Conservation (phyloP, 64 coral and sea anemone genomes). For the Montipora cactus region DNA sequence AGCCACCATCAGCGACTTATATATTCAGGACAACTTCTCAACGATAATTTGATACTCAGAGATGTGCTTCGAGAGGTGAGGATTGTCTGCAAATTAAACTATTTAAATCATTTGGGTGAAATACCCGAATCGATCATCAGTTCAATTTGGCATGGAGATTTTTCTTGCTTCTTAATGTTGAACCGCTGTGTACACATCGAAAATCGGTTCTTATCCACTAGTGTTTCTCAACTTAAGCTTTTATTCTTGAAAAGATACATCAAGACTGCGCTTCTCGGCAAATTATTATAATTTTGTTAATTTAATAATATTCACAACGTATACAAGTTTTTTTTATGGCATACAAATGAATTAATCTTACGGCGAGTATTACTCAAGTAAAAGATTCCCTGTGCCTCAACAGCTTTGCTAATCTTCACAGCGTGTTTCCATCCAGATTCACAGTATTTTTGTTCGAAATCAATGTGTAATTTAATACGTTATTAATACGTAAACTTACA, state of each 20-base stretch:
- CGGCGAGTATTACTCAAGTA: too few species aligned
- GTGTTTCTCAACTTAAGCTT: background rate
- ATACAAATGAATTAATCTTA: too few species aligned
- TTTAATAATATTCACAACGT: too few species aligned
- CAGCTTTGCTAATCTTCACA: background rate
- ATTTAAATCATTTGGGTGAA: background rate
- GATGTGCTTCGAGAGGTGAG: conserved; percentile 86
- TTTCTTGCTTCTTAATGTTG: background rate
- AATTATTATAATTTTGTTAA: too few species aligned
- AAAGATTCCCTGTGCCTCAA: background rate
- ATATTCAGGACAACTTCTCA: conserved; percentile 94
- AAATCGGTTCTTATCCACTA: background rate
- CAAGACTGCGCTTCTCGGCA: background rate
- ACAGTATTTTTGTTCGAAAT: background rate
- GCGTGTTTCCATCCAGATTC: background rate
- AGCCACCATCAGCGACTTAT: conserved; percentile 91
- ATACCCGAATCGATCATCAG: background rate
- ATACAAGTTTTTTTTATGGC: too few species aligned
- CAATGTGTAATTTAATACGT: background rate
- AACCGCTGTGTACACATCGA: background rate
- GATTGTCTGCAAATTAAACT: background rate
- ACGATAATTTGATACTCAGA: conserved; percentile 82
- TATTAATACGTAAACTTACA: background rate
- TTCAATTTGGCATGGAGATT: background rate
- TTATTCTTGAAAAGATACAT: too few species aligned